Conservation (phyloP, 2,888 invertebrate genomes). For the Aspidiotus rigidus region DNA sequence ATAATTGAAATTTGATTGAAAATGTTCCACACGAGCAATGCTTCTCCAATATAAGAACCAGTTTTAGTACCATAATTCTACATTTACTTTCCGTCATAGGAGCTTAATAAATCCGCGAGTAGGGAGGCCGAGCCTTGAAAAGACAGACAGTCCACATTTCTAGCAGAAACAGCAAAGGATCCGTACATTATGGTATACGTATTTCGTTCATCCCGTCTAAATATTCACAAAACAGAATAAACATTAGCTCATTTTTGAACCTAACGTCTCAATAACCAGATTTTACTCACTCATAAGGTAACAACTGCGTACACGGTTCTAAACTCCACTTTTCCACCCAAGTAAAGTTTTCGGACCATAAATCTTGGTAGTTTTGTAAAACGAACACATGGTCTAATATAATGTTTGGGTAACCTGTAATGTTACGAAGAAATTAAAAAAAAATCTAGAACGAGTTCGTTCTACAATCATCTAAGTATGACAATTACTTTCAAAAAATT, state of each 20-base stretch:
- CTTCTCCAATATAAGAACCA: neutral
- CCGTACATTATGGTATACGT: constrained; percentile 56
- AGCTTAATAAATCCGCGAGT: constrained; percentile 53
- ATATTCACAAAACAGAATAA: neutral
- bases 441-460: neutral
- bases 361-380: constrained; percentile 74
- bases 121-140: constrained; percentile 69
- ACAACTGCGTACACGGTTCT: constrained; percentile 45
- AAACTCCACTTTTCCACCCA: constrained; percentile 76
- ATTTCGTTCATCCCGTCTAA: neutral
- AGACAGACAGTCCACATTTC: constrained; percentile 62
- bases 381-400: constrained; percentile 67
- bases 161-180: constrained; percentile 57
- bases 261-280: too few relatives aligned
- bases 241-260: too few relatives aligned
- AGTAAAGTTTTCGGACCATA: constrained; percentile 53
- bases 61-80: neutral
- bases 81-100: constrained; percentile 45
- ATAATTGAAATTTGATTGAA: too few relatives aligned
- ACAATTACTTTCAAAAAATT: constrained; percentile 58
- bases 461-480: neutral
- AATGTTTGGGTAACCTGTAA: constrained; percentile 39
- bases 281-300: constrained; percentile 8
- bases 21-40: constrained; percentile 35
- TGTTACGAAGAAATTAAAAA: neutral